These are phyloP conservation scores for Ammodytes dubius DNA, from an alignment of 2,113 vertebrate species.

Conservation along the genomic window DNA sequence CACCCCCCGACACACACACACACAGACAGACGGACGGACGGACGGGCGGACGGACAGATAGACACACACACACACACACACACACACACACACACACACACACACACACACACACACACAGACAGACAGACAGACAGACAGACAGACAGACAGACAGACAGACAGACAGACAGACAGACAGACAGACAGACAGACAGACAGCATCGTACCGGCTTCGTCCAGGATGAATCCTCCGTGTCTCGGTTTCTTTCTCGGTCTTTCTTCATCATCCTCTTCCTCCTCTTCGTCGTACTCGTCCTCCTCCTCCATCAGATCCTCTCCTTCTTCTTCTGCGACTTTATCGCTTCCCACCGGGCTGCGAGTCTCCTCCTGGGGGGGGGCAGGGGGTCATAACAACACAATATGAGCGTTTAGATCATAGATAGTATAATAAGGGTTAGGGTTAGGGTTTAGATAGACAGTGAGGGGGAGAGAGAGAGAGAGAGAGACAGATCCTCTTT, in stretches of 20 bases:
- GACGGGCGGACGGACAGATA: too few relatives aligned
- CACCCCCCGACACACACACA: too few relatives aligned
- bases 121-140: too few relatives aligned
- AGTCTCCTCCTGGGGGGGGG: constrained; percentile 84
- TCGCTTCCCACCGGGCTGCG: constrained; percentile 90
- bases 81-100: too few relatives aligned
- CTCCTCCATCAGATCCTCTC: constrained; percentile 88
- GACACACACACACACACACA: too few relatives aligned
- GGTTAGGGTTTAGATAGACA: too few relatives aligned
- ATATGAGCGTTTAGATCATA: too few relatives aligned
- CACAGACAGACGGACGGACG: too few relatives aligned
- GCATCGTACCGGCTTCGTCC: constrained; percentile 90
- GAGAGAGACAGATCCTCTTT: constrained; percentile 84
- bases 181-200: rapidly evolving
- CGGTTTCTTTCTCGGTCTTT: constrained; percentile 91
- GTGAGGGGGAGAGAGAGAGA: too few relatives aligned
- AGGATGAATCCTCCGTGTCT: constrained; percentile 93
- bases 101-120: too few relatives aligned
- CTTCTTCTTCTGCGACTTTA: constrained; percentile 90
- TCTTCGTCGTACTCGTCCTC: constrained; percentile 91
- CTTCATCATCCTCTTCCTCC: constrained; percentile 94
- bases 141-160: constrained; percentile 83
- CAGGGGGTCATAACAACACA: constrained; percentile 83
- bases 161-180: neutral
- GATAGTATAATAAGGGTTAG: too few relatives aligned